Base-by-base conservation (phyloP, 64 coral and sea anemone species). In the Montipora foliosa region DNA sequence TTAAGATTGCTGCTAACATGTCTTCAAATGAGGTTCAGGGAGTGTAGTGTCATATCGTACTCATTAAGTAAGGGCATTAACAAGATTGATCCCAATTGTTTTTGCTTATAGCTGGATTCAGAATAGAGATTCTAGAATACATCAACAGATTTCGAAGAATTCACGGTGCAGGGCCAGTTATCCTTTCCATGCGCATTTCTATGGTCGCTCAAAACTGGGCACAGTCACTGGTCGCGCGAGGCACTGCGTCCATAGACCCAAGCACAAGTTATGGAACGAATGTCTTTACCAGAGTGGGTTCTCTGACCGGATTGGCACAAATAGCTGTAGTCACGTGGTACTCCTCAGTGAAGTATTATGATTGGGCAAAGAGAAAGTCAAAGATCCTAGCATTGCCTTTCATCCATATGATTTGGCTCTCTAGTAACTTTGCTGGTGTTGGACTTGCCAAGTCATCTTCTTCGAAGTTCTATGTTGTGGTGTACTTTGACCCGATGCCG, bases 101-200 rank as follows among this genome's bases (percentile, higher is more conserved):
- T 19, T 78, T 78, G 3, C 52, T 86, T 86, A 19, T 49, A 89
- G 87, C 70, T 45, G 76, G 72, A 21, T 89, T 89, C 87, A 45
- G 87, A 60, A 79, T 75, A 48, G 51, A 88, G 19, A 74, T 98
- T 14, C 14, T 95, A 2, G 84, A 92, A 44, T 79, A 79, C n/a
- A 89, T 98, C 62, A 98, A 98, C 20, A 10, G 49, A 7, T 98
- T 95, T 19, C 70, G 96, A 78, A 44, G 89, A 52, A 58, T 95
- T 49, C 96, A 98, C 14, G 93, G 93, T 44, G 85, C 57, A 9
- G 93, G 96, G 0, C 96, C 96, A 2, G 24, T 98, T 22, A 88
- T 95, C 14, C 75, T 95, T 13, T 94, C 93, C 8, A 70, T 53
- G 47, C 78, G 50, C 2, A 89, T 98, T 49, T 91, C 74, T 1